Conservation (phyloP, 2,888 invertebrate genomes). For the Acleris cristana region DNA sequence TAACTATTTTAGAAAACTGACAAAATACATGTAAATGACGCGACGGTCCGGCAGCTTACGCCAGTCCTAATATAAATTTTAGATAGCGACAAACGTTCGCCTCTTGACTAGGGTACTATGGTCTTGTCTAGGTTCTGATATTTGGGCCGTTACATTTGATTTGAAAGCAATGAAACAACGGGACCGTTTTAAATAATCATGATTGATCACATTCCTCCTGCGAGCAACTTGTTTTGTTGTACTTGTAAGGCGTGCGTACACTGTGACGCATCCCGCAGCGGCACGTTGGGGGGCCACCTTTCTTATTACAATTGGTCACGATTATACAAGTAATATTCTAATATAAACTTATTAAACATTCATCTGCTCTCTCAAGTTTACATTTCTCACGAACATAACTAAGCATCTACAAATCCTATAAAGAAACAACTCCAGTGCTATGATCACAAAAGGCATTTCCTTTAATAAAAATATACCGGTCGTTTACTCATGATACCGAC, state of each 20-base stretch:
- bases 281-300: slow-evolving; percentile 63
- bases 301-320: slow-evolving; percentile 75
- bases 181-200: slow-evolving; percentile 49
- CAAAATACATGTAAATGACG: too few species aligned
- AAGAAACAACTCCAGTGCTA: slow-evolving; percentile 17
- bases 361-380: slow-evolving; percentile 40
- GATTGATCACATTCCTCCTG: slow-evolving; percentile 57
- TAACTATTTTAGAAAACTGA: too few species aligned
- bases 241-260: slow-evolving; percentile 41
- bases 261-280: slow-evolving; percentile 65
- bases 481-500: slow-evolving; percentile 23
- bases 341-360: slow-evolving; percentile 62
- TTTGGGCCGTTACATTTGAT: slow-evolving; percentile 13
- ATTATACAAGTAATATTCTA: slow-evolving; percentile 61
- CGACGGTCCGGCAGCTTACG: too few species aligned
- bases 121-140: neutral
- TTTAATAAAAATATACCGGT: slow-evolving; percentile 24
- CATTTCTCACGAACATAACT: slow-evolving; percentile 30
- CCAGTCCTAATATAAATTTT: too few species aligned
- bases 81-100: too few species aligned
- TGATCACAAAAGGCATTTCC: slow-evolving; percentile 29
- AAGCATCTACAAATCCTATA: neutral
- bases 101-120: too few species aligned
- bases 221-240: slow-evolving; percentile 55
- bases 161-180: slow-evolving; percentile 23